Evolutionary conservation across 2,113 vertebrate species (phyloP).

Genomic region (Benitochromis conjunctus): DNA sequence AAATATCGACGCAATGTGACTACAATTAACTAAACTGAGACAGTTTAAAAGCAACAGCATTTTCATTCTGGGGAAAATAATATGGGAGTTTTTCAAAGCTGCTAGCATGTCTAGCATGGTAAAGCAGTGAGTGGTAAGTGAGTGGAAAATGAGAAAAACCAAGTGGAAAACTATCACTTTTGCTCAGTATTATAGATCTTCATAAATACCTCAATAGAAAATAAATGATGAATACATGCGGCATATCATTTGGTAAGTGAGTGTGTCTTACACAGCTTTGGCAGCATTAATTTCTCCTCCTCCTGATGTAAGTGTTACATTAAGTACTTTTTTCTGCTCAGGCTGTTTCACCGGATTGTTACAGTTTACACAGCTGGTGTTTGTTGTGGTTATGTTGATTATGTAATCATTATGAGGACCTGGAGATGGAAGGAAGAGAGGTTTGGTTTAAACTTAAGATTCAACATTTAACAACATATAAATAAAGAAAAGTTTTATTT

Average conservation of each 20-base stretch:
- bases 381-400: fast-evolving
- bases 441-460: neutral
- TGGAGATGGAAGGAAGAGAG: neutral
- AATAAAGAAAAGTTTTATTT: neutral
- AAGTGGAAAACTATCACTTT: neutral
- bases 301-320: fast-evolving
- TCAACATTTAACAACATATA: neutral
- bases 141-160: neutral
- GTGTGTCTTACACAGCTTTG: slow-evolving; percentile 28
- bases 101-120: neutral
- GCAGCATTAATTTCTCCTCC: fast-evolving
- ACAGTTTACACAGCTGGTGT: neutral
- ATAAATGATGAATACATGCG: neutral
- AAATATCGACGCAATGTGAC: too few relatives aligned
- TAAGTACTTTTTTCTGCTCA: fast-evolving
- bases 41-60: too few relatives aligned
- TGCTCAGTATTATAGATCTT: neutral
- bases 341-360: neutral
- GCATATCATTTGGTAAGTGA: neutral
- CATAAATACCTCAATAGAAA: neutral
- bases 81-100: neutral
- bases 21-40: too few relatives aligned
- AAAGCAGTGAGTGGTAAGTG: neutral
- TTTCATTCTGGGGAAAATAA: neutral
- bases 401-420: neutral